Conservation (phyloP, 1,140 invertebrate species). For the Pseudomyrmex gracilis region DNA sequence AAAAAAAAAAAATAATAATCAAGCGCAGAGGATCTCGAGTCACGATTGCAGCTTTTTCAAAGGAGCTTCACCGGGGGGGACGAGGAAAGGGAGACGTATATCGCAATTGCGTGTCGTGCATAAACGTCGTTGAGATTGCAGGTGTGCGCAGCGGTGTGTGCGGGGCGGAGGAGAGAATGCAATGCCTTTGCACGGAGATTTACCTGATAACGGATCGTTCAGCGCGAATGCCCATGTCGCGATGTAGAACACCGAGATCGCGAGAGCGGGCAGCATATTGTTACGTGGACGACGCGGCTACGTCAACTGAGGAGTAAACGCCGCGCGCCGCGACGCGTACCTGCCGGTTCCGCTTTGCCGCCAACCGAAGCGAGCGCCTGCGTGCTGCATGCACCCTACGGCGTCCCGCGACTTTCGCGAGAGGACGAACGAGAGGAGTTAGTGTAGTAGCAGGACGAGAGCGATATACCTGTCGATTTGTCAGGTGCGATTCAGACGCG, state of each 20-base stretch:
- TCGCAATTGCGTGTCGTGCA: constrained; percentile 30
- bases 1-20: too few species aligned
- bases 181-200: constrained; percentile 53
- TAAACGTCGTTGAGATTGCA: constrained; percentile 21
- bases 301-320: constrained; percentile 81
- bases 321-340: constrained; percentile 38
- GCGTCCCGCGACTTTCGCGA: constrained; percentile 17
- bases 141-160: background rate
- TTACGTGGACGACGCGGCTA: constrained; percentile 82
- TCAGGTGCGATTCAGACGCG: constrained; percentile 21
- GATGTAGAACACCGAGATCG: constrained; percentile 79
- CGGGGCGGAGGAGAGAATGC: background rate
- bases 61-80: too few species aligned
- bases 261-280: constrained; percentile 81
- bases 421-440: too few species aligned
- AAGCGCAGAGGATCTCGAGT: background rate
- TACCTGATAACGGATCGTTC: constrained; percentile 83
- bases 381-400: constrained; percentile 29
- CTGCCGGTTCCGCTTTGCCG: constrained; percentile 74
- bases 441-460: background rate
- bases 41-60: background rate
- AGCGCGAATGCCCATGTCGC: constrained; percentile 80
- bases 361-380: constrained; percentile 67
- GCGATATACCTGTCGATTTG: constrained; percentile 26
- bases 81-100: too few species aligned